Evolutionary conservation across 2,888 invertebrate species (phyloP), one percentile per base, ranked within the genome.

Genomic region (Ellobium chinense): DNA sequence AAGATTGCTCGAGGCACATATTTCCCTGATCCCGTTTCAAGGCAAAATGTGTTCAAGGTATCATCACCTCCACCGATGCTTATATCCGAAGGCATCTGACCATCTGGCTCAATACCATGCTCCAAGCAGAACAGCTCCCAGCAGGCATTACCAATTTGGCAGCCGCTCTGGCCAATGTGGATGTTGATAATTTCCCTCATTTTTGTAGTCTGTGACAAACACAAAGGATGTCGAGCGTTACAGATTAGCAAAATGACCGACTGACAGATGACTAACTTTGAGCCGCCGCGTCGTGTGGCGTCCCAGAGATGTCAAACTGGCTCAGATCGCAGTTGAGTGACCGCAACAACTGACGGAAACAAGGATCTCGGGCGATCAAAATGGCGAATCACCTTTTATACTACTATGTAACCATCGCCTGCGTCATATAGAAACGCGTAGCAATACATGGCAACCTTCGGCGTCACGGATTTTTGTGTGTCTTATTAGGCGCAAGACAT

Each of bases 1-100:
- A 98, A 98, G 81, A 98, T 97, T 97, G 89, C 89, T 88, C 98
- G 95, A 66, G 98, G 98, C 18, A 98, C 98, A 92, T 98, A 98
- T 92, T 98, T 98, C 91, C 98, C 98, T 54, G 97, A 96, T 63
- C 97, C 97, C 82, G 98, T 98, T 94, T 98, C 98, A 81, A 92
- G 92, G 91, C 94, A 94, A 89, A 94, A 94, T 37, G 94, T 98
- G 90, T 97, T 98, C 95, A 97, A 98, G 83, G 97, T 97, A 94
- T 88, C 96, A 94, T 98, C 98, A 81, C 97, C 93, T 18, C 87
- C 91, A 34, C 93, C 93, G 72, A 92, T 87, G 9, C 96, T 96
- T 94, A 97, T 97, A 93, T 97, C 97, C 0, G 96, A 96, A 27
- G 97, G 97, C 92, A 92, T 92, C 86, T 91, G 92, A 69, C 91